Conservation (phyloP, 2,113 vertebrate species). For the Craseonycteris thonglongyai region DNA sequence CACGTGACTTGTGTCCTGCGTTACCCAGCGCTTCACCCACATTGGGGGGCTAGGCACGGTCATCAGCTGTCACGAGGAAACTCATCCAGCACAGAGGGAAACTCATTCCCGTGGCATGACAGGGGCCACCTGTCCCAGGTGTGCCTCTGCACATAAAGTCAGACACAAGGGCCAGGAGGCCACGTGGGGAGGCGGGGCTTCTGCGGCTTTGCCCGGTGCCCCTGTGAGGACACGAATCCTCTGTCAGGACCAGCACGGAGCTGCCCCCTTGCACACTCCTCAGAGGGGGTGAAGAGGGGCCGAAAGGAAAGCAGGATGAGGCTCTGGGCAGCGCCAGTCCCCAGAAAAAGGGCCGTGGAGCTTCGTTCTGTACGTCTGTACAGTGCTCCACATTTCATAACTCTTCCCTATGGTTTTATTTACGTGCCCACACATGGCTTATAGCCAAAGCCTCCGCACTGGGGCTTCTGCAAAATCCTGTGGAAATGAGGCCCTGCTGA, state of each 20-base stretch:
- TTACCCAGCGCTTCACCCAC: accelerated
- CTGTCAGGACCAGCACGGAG: background rate
- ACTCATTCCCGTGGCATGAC: accelerated
- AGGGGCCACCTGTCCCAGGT: background rate
- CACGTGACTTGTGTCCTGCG: background rate
- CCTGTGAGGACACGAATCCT: accelerated
- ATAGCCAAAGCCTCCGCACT: background rate
- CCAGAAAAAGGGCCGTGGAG: background rate
- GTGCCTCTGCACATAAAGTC: background rate
- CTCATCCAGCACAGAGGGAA: background rate
- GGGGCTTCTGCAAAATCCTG: background rate
- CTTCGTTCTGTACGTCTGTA: accelerated
- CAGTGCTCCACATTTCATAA: accelerated
- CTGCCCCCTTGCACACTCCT: too few relatives aligned
- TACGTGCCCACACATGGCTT: background rate
- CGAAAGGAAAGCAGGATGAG: background rate
- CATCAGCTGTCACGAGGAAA: background rate
- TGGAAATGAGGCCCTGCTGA: background rate
- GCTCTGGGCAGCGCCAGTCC: background rate
- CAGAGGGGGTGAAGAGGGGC: accelerated
- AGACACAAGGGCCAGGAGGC: background rate
- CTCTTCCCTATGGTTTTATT: background rate
- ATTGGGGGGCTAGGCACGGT: accelerated
- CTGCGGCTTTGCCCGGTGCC: background rate
- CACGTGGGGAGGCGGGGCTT: background rate